Evolutionary conservation across 2,797 vertebrate genomes (phyloP).

Genomic region (Acipenser ruthenus): DNA sequence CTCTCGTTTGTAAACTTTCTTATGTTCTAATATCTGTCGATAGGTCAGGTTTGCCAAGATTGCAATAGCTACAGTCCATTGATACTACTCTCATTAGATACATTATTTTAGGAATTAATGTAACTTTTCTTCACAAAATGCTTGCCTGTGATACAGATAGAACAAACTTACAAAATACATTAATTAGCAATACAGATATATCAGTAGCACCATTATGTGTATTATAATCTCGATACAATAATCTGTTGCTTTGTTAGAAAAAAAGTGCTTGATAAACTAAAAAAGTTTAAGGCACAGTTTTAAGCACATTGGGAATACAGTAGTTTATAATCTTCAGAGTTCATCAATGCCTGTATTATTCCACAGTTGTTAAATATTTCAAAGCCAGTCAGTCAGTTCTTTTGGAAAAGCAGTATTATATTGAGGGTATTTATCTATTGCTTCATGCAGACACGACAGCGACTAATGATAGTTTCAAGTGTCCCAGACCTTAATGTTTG

Average conservation of each 20-base stretch:
- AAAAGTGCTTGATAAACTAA: neutral
- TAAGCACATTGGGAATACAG: neutral
- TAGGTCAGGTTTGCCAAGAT: too few species aligned
- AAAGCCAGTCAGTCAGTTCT: neutral
- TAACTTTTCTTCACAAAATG: neutral
- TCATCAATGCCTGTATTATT: neutral
- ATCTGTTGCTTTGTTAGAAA: neutral
- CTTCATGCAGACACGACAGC: slow-evolving; percentile 85
- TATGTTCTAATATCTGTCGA: too few species aligned
- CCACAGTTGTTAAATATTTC: slow-evolving; percentile 15
- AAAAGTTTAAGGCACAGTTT: neutral
- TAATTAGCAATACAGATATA: neutral
- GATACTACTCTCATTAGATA: too few species aligned
- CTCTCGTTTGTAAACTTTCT: too few species aligned
- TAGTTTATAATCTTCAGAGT: neutral
- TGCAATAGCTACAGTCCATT: too few species aligned
- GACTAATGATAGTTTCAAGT: slow-evolving; percentile 70
- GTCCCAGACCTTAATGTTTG: slow-evolving; percentile 51
- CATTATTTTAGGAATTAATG: neutral
- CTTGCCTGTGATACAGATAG: neutral
- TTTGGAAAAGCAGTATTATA: too few species aligned
- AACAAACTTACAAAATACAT: neutral
- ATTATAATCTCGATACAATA: neutral
- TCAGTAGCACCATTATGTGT: neutral
- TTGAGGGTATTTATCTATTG: slow-evolving; percentile 13